Conservation (phyloP, 2,888 invertebrate genomes). For the Eristalinus sepulchralis region DNA sequence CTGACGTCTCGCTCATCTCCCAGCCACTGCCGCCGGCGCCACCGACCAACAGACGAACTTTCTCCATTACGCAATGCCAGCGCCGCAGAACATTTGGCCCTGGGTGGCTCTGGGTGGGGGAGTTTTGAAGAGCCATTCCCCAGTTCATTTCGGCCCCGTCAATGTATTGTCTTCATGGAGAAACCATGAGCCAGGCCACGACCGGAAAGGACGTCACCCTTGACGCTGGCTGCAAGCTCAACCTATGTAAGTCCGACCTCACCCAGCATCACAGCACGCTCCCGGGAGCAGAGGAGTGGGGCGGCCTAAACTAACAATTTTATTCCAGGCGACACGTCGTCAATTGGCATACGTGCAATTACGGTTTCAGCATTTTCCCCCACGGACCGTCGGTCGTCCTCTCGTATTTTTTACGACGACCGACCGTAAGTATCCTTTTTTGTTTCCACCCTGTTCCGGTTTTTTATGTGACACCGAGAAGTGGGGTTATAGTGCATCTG, state of each 20-base stretch:
- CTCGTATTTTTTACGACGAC: constrained; percentile 40
- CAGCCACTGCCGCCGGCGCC: not conserved
- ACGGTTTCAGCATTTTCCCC: constrained; percentile 61
- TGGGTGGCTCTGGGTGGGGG: not conserved
- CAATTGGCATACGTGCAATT: constrained; percentile 71
- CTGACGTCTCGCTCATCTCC: not conserved
- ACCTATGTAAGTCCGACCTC: not conserved
- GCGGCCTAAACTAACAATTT: constrained; percentile 66
- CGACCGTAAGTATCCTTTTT: constrained; percentile 51
- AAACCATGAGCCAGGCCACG: constrained; percentile 53
- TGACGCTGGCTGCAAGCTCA: too few relatives aligned
- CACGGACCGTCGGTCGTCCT: constrained; percentile 37
- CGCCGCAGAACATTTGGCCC: constrained; percentile 55
- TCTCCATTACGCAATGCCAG: constrained; percentile 62
- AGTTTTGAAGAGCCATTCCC: constrained; percentile 40
- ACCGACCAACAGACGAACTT: constrained; percentile 54
- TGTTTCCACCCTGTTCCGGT: constrained; percentile 27
- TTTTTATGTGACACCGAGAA: constrained; percentile 47
- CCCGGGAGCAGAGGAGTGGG: not conserved
- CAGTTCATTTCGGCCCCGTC: constrained; percentile 38
- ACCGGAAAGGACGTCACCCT: constrained; percentile 44
- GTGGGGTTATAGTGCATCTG: constrained; percentile 63
- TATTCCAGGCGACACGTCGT: constrained; percentile 66
- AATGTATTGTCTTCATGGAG: constrained; percentile 61
- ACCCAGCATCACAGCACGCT: not conserved